phyloP scores from a whole-genome alignment of 2,113 vertebrate species.

The Crypturellus undulatus region DNA sequence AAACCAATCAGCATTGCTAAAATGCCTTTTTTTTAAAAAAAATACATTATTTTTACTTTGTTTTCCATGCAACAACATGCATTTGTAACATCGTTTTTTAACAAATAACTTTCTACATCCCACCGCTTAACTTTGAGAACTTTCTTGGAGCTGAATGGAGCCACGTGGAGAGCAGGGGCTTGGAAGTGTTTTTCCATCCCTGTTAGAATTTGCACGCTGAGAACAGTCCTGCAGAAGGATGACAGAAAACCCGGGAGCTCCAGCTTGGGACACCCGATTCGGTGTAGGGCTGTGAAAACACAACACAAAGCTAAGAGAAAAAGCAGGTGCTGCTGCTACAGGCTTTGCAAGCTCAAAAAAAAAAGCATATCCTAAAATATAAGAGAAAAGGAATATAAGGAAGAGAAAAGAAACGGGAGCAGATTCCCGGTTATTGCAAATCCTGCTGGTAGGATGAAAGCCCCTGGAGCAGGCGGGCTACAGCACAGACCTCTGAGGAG shows the following conservation, averaged over 20 bases:
- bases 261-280: slow-evolving; percentile 12
- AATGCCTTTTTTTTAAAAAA: background rate
- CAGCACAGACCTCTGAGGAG: background rate
- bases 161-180: background rate
- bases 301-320: too few species aligned
- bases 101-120: background rate
- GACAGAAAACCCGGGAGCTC: background rate
- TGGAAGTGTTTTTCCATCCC: background rate
- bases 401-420: background rate
- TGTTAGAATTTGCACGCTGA: background rate
- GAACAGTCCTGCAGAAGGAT: background rate
- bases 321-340: background rate
- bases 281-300: background rate
- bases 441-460: background rate
- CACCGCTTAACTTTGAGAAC: background rate
- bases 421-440: background rate
- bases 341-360: background rate
- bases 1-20: background rate
- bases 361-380: background rate
- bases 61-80: background rate
- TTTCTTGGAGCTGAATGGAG: background rate
- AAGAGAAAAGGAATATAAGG: background rate
- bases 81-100: background rate
- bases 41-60: background rate
- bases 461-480: background rate